A percentile compares a stretch with the other conserved stretches of the same genome.
These are phyloP conservation scores for Glyphotaelius pellucidus DNA, from an alignment of 2,888 invertebrate species.

Conservation along the genomic window DNA sequence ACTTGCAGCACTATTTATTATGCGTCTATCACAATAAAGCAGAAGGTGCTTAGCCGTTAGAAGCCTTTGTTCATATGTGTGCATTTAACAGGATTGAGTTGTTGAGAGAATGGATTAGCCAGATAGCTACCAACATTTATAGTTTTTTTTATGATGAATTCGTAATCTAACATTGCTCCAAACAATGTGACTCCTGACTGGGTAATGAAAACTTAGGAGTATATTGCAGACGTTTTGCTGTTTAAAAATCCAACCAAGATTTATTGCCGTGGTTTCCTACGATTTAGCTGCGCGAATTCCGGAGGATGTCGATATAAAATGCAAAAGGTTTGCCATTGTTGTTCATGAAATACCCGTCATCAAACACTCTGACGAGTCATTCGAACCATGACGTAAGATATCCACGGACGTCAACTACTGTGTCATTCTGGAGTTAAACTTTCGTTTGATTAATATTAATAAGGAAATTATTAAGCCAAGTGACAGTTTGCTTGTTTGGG, in stretches of 20 bases:
- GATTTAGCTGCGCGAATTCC: too few relatives aligned
- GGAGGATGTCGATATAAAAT: too few relatives aligned
- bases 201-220: not conserved
- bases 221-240: not conserved
- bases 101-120: too few relatives aligned
- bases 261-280: too few relatives aligned
- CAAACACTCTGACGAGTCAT: too few relatives aligned
- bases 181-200: not conserved
- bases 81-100: not conserved
- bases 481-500: too few relatives aligned
- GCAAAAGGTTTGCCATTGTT: too few relatives aligned
- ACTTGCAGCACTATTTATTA: not conserved
- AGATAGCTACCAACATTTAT: not conserved
- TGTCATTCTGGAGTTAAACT: not conserved
- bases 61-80: not conserved
- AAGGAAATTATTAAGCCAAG: too few relatives aligned
- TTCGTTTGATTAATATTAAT: not conserved
- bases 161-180: not conserved
- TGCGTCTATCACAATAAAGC: not conserved
- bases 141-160: not conserved
- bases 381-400: too few relatives aligned
- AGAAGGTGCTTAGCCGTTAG: not conserved
- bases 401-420: not conserved
- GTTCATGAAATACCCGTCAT: too few relatives aligned
- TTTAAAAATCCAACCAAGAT: not conserved